phyloP scores from a whole-genome alignment of 2,797 vertebrate species.

The Tokudaia muenninki region DNA sequence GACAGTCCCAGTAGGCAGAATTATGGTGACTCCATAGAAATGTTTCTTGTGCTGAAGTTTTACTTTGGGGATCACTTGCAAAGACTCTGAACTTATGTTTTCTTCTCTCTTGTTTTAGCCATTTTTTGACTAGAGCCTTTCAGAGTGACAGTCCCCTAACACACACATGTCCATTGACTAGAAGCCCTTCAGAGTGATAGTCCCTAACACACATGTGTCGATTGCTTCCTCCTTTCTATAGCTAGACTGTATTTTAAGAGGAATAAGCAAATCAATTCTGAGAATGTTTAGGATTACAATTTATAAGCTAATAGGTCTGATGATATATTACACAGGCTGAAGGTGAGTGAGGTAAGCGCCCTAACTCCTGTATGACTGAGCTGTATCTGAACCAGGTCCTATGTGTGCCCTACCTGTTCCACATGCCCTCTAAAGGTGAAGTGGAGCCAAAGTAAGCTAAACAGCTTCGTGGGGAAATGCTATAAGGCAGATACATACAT shows the following conservation, averaged over 20 bases:
- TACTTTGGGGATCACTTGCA: neutral
- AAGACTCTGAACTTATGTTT: neutral
- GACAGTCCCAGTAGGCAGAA: neutral
- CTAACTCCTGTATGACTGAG: neutral
- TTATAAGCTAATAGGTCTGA: neutral
- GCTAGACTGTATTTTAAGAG: constrained; percentile 37
- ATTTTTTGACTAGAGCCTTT: neutral
- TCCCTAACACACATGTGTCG: too few species aligned
- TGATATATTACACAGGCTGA: neutral
- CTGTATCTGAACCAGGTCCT: neutral
- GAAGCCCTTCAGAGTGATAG: too few species aligned
- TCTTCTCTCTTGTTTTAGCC: constrained; percentile 39
- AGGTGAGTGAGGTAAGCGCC: neutral
- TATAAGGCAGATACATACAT: neutral
- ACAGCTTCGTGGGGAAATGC: neutral
- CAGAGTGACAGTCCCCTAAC: neutral
- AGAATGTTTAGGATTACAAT: neutral
- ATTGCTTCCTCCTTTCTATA: constrained; percentile 12
- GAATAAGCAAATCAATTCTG: neutral
- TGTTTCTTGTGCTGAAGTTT: neutral
- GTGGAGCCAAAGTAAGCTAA: neutral
- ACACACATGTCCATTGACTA: too few species aligned
- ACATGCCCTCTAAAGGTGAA: neutral
- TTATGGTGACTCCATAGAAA: neutral
- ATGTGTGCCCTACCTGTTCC: neutral